These are phyloP conservation scores for Oreamnos americanus DNA, from an alignment of 2,113 vertebrate species.

Conservation along the genomic window DNA sequence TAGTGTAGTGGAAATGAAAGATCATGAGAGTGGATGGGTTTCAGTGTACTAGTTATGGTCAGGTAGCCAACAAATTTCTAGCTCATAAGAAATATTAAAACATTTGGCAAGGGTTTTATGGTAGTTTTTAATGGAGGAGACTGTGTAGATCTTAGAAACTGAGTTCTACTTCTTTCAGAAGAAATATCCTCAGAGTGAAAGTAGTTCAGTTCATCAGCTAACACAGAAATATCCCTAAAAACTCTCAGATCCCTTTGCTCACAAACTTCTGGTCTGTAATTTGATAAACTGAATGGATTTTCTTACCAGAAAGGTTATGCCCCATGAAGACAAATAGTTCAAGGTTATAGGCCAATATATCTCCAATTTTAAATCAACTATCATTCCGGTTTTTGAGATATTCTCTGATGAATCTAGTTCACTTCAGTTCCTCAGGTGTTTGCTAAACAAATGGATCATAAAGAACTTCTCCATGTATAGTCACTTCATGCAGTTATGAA, in stretches of 20 bases:
- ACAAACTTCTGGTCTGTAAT: constrained; percentile 4
- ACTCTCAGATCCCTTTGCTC: not conserved
- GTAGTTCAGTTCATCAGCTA: not conserved
- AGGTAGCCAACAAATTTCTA: not conserved
- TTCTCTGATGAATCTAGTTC: not conserved
- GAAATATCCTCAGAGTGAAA: not conserved
- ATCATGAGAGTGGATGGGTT: fast-evolving
- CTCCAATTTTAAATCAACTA: not conserved
- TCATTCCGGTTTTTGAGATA: not conserved
- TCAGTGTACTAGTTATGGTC: not conserved
- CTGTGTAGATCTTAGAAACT: not conserved
- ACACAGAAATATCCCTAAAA: not conserved
- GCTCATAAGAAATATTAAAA: not conserved
- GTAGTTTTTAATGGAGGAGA: not conserved
- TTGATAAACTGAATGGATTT: constrained; percentile 49
- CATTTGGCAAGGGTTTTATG: not conserved
- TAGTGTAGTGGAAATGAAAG: not conserved
- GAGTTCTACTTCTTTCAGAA: not conserved
- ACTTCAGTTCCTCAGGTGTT: not conserved
- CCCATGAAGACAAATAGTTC: not conserved
- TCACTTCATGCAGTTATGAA: not conserved
- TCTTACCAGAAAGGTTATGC: constrained; percentile 10
- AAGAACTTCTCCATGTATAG: not conserved
- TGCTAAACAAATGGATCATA: not conserved
- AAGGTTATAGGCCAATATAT: not conserved